Evolutionary conservation across 2,797 vertebrate genomes (phyloP), one percentile per base, ranked within the genome.

Genomic region (Lacerta bilineata): DNA sequence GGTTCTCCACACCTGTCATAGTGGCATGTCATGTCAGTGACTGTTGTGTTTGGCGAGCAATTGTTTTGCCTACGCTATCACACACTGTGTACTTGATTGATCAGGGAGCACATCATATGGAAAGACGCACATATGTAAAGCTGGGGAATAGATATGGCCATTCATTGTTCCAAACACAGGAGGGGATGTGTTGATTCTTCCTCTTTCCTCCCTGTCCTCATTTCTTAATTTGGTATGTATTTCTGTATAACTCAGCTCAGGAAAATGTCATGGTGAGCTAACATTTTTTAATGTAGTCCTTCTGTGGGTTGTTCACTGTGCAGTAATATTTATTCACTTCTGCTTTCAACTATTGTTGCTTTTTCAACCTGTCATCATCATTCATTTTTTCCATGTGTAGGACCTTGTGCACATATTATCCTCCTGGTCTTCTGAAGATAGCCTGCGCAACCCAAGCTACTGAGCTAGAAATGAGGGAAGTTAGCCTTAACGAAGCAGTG

Each of bases 301-400:
- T 77, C 39, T 88, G 72, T 78, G n/a, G 43, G 18, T 43, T 78
- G 43, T 78, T 77, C 39, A 77, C 33, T 5, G n/a, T 66, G 43
- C 69, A 66, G 33, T 50, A 68, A 33, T 50, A 64, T 39, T 18
- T 74, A 33, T 66, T 43, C 77, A 25, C 66, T 68, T 33, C 55
- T n/a, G 55, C 50, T 15, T 41, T 7, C 23, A 39, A 50, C 71
- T 18, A 27, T 13, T 4, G 50, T 75, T 85, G 71, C 13, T 15
- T 75, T 76, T 76, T 76, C 83, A 84, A 59, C n/a, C n/a, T 74
- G 69, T 69, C 68, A 50, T 46, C 69, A 84, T 74, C 43, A 55
- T 74, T 71, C 46, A 55, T 72, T 59, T 55, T 17, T 27, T 15
- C 33, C 33, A 29, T 39, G 6, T 61, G 3, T 74, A 27, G 33